These are phyloP conservation scores for Nematostella vectensis DNA, from an alignment of 92 coral and sea anemone genomes.

Conservation along the genomic window DNA sequence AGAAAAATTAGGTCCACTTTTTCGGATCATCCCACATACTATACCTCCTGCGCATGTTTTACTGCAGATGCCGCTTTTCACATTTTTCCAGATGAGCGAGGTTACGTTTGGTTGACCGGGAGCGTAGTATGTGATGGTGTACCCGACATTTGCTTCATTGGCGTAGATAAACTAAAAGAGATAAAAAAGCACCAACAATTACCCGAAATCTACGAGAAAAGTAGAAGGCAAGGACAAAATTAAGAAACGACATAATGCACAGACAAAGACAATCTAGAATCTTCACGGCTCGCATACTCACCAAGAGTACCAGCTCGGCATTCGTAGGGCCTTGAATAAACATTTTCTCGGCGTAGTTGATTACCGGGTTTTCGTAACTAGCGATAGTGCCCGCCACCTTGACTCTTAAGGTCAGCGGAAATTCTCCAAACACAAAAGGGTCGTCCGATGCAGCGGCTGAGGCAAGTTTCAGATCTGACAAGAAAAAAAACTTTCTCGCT, in stretches of 20 bases:
- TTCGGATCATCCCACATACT: too few relatives aligned
- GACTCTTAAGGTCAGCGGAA: slow-evolving; percentile 9
- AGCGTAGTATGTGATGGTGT: slow-evolving; percentile 43
- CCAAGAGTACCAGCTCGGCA: slow-evolving; percentile 48
- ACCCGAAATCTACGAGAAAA: too few relatives aligned
- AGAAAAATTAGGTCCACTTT: too few relatives aligned
- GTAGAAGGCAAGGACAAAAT: too few relatives aligned
- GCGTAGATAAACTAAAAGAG: slow-evolving; percentile 35
- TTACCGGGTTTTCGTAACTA: neutral
- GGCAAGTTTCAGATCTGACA: slow-evolving; percentile 7
- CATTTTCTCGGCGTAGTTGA: slow-evolving; percentile 27
- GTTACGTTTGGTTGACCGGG: slow-evolving; percentile 39
- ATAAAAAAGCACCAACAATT: too few relatives aligned
- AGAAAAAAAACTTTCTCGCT: too few relatives aligned
- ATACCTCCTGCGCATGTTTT: slow-evolving; percentile 82
- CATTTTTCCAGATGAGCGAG: slow-evolving; percentile 50
- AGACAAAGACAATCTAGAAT: too few relatives aligned
- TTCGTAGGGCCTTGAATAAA: slow-evolving; percentile 47
- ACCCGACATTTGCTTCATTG: slow-evolving; percentile 38
- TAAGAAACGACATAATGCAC: too few relatives aligned
- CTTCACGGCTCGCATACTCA: slow-evolving; percentile 15
- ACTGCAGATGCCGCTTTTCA: slow-evolving; percentile 30
- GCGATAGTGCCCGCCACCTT: slow-evolving; percentile 35
- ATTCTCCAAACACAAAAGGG: slow-evolving; percentile 3
- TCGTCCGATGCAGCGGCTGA: neutral